Base-by-base conservation (phyloP, 2,888 invertebrate species). In the Eledone cirrhosa region DNA sequence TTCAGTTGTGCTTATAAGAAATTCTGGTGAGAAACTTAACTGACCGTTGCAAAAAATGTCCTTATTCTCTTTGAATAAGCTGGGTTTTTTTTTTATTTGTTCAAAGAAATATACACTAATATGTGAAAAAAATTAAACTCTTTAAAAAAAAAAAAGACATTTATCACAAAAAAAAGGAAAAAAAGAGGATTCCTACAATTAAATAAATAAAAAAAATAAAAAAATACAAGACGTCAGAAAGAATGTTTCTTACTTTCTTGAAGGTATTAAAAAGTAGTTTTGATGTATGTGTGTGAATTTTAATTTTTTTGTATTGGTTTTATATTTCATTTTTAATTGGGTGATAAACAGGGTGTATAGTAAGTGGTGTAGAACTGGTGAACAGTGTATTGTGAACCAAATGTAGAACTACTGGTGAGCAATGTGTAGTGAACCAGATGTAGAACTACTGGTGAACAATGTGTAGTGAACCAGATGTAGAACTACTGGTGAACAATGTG, bases 11-110 rank as follows among this genome's bases (percentile, higher is more conserved):
- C 72, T 72, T 72, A n/a, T n/a, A 13, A 72, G 27, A 69, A 41
- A 41, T 72, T 72, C 72, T n/a, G 31, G 31, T 72, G n/a, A 41
- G 72, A 41, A 24, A 72, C 31, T 41, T 41, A 33, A 41, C 72
- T 72, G 72, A 72, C 72, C 41, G 31, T 72, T 41, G 41, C 33
- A 72, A 72, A 31, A 72, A 31, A 11, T 41, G n/a, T 11, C 41
- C 41, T 1, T 41, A 41, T 41, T 41, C 41, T 41, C 41, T 41
- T 41, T 41, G 41, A 41, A 41, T 41, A 41, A 41, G 41, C 41
- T 41, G 41, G 41, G 41, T 8, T 3, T 41, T 72, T 72, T n/a
- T 72, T 72, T 41, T n/a, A 22, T 72, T 14, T 72, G 72, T 72
- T 31, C 31, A 72, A n/a, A 72, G 41, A 41, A 13, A 33, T 72